Percentiles rank a stretch among this genome's conserved stretches.
These are phyloP conservation scores for Oophaga pumilio DNA, from an alignment of 2,113 vertebrate species.

Conservation along the genomic window DNA sequence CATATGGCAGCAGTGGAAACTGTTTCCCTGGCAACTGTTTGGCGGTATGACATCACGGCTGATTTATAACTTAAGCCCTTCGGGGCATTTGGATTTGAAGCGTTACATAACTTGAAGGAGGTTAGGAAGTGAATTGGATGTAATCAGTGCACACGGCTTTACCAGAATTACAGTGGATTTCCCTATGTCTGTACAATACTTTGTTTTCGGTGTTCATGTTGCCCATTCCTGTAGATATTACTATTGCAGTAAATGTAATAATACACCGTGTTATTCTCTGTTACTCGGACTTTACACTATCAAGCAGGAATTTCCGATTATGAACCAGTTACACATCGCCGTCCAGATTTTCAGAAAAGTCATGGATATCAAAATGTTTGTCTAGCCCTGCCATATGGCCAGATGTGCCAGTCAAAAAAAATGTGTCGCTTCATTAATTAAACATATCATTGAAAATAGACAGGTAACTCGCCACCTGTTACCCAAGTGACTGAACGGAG, in stretches of 20 bases:
- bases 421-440: not conserved
- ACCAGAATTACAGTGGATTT: slow-evolving; percentile 56
- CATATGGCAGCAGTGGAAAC: slow-evolving; percentile 37
- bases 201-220: not conserved
- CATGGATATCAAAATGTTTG: not conserved
- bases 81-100: slow-evolving; percentile 61
- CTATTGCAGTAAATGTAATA: not conserved
- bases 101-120: slow-evolving; percentile 60
- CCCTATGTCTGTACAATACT: slow-evolving; percentile 14
- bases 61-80: slow-evolving; percentile 61
- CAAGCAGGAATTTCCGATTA: not conserved
- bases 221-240: not conserved
- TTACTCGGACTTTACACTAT: not conserved
- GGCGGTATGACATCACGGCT: slow-evolving; percentile 63
- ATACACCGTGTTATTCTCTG: not conserved
- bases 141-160: slow-evolving; percentile 59
- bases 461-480: too few relatives aligned
- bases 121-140: slow-evolving; percentile 59
- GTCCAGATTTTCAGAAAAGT: not conserved
- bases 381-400: not conserved
- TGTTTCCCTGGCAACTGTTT: slow-evolving; percentile 65
- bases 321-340: not conserved
- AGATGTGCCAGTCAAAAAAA: not conserved
- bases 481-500: too few relatives aligned
- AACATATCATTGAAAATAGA: too few relatives aligned